Evolutionary conservation across 2,888 invertebrate species (phyloP), one percentile per base, ranked within the genome.

Genomic region (Horisme vitalbata): DNA sequence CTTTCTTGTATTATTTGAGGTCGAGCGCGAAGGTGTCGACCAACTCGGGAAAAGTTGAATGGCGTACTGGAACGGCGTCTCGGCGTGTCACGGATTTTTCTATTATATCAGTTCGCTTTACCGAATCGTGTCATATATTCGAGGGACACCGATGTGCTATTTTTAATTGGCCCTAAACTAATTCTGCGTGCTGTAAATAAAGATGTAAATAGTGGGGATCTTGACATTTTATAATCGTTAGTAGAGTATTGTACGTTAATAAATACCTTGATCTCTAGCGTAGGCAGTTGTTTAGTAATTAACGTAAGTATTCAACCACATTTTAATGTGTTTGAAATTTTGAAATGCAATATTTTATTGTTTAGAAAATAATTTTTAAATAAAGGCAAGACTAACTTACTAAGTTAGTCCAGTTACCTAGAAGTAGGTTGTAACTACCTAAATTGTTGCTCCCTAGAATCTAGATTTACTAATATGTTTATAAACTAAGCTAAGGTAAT

Each of bases 11-110:
- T 43, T 59, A 41, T 59, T 63, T 57, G 59, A 46, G 53, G 61
- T 59, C 49, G 58, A 63, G 64, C 61, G 73, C 78, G 75, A 71
- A 68, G 71, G 68, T 73, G 79, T 68, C 84, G 86, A 79, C 86
- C 79, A 79, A 65, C 84, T 67, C 79, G 79, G 67, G 68, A 83
- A 83, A 79, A 77, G 83, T 72, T 80, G 72, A 75, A 77, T 81
- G 78, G 74, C 79, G 68, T 70, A 86, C 85, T 86, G 86, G 75
- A 71, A 63, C 63, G 60, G 61, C 72, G 68, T 66, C 49, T 46
- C 57, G 57, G 65, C 69, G 71, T 78, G 77, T 70, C 75, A 76
- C 72, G 67, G 71, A 75, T 79, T 82, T 83, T 83, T 83, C 79
- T 80, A 73, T 75, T 75, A 71, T 68, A 72, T 77, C 68, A 69